Evolutionary conservation across 2,797 vertebrate species (phyloP), one percentile per base, ranked within the genome.

Genomic region (Allobates femoralis): DNA sequence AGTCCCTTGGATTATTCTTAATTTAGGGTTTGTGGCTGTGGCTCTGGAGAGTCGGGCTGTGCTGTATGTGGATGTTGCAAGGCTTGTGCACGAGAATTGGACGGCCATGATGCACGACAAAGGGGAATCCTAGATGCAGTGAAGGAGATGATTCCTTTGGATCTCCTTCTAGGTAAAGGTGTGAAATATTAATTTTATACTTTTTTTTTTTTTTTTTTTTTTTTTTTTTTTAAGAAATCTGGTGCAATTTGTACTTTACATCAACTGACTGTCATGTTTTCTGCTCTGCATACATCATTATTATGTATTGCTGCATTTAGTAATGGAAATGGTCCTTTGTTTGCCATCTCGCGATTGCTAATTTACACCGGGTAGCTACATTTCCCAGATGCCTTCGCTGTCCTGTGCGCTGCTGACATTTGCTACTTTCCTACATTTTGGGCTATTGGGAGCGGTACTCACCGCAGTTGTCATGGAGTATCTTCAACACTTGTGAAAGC

Each of bases 71-170:
- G 98, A 67, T 99, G 98, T 88, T 99, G 98, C 91, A 99, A 99
- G 90, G 98, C 98, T 23, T 99, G 98, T 91, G 98, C 98, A 87
- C 94, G 98, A 90, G 98, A 99, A 88, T 92, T 99, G 89, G 98
- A 99, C 88, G 98, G 98, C 84, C 98, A 98, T 90, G 98, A 99
- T 87, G 98, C 98, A 88, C 94, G 98, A 79, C 98, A 99, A 93
- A 96, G 98, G 91, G 98, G 98, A 90, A 99, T 99, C 92, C 98
- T 99, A 89, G 98, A 99, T 91, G 98, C 98, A 51, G 98, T 99
- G 56, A 99, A 99, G 92, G 98, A 99, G 92, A 99, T 99, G 98
- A 99, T 99, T 91, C 98, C 98, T 10, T 94, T 99, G 94, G 98
- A 99, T 90, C 95, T 99, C 85, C 95, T 99, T 79, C 93, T 99